A percentile compares a stretch with the other conserved stretches of the same genome.
Conservation (phyloP, 2,797 vertebrate species). For the Rhodeus uyekii region DNA sequence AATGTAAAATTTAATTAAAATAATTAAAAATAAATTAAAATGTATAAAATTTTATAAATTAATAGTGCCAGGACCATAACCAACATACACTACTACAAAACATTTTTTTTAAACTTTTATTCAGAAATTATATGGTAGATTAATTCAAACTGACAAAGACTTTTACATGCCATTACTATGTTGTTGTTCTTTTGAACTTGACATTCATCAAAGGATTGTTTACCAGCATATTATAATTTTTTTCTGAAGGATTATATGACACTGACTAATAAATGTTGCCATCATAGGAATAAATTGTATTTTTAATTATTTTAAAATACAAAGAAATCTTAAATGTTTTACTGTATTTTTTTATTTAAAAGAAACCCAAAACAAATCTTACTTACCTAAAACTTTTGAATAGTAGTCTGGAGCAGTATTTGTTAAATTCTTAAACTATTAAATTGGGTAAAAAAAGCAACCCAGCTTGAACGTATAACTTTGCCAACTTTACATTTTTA, state of each 20-base stretch:
- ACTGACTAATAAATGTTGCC: neutral
- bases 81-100: neutral
- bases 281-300: neutral
- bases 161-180: neutral
- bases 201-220: neutral
- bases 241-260: neutral
- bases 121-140: neutral
- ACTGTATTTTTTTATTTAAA: neutral
- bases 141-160: neutral
- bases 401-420: neutral
- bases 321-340: neutral
- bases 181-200: neutral
- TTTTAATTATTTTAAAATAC: neutral
- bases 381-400: neutral
- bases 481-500: neutral
- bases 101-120: neutral
- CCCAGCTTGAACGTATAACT: neutral
- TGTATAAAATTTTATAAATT: too few species aligned
- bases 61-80: neutral
- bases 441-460: neutral
- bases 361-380: neutral
- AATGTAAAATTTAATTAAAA: too few species aligned
- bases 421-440: neutral
- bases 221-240: neutral
- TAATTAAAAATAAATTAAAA: too few species aligned